A percentile compares a stretch with the other conserved stretches of the same genome.
Conservation (phyloP, 2,797 vertebrate species). For the Pseudomugil tenellus region DNA sequence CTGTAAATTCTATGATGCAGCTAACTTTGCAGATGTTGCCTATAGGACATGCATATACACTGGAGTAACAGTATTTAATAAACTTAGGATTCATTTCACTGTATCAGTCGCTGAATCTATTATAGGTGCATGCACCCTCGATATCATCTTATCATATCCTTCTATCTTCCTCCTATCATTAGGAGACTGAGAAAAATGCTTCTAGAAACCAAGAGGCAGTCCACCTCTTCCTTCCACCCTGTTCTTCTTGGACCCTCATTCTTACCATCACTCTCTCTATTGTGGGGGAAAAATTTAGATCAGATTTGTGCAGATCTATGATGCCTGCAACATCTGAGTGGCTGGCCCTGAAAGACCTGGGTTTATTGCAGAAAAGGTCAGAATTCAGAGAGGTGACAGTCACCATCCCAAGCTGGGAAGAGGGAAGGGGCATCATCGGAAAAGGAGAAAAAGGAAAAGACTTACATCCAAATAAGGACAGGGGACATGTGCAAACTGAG, state of each 20-base stretch:
- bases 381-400: slow-evolving; percentile 68
- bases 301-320: slow-evolving; percentile 70
- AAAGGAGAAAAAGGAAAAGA: slow-evolving; percentile 33
- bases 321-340: slow-evolving; percentile 69
- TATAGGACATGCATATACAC: slow-evolving; percentile 13
- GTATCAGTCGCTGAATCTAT: slow-evolving; percentile 21
- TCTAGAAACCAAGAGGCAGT: slow-evolving; percentile 47
- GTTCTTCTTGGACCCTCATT: slow-evolving; percentile 1
- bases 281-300: slow-evolving; percentile 63
- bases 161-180: slow-evolving; percentile 28
- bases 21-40: not conserved
- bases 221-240: slow-evolving; percentile 52
- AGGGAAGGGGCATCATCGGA: slow-evolving; percentile 42
- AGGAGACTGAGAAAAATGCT: slow-evolving; percentile 48
- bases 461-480: slow-evolving; percentile 39
- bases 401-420: slow-evolving; percentile 75
- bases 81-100: slow-evolving; percentile 30
- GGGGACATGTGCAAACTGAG: slow-evolving; percentile 19
- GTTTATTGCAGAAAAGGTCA: slow-evolving; percentile 82
- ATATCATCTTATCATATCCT: no score
- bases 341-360: slow-evolving; percentile 65
- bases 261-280: slow-evolving; percentile 39
- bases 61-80: slow-evolving; percentile 15
- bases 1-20: not conserved
- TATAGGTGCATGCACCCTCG: slow-evolving; percentile 41